Evolutionary conservation across 1,140 invertebrate genomes (phyloP), one percentile per base, ranked within the genome.

Genomic region (Thereuonema tuberculata): DNA sequence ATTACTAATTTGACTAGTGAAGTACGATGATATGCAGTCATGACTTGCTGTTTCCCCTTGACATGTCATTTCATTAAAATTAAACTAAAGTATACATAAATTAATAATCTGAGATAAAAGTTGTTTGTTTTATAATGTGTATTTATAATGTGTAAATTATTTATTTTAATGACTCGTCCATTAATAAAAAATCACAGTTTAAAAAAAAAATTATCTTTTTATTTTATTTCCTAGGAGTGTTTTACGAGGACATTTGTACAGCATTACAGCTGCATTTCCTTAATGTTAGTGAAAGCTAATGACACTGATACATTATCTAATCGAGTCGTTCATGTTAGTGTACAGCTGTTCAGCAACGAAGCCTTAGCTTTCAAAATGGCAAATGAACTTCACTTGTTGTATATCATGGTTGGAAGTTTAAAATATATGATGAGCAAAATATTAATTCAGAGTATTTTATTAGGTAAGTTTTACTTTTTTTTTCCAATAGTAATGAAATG

Each of bases 341-440:
- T 98, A 1, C 93, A 87, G 73, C 73, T 98, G 48, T 97, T 98
- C 74, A 93, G 88, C 63, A 96, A 97, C 71, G 90, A 97, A 75
- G 83, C 82, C 31, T 74, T 97, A 2, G 92, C 93, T 1, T 75
- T 88, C 21, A 80, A 85, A 67, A 95, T 97, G 85, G 88, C 91
- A 14, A 84, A 93, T 65, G 82, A 93, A 65, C 78, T 93, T 46
- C 86, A 90, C 67, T 76, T 98, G 26, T 77, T 98, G 21, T 89
- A 94, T 70, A 89, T 95, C 1, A 93, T 98, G 85, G 89, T 97
- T 53, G 83, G 93, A 25, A 91, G 89, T 65, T 78, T 98, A 12
- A 87, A 89, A 62, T 83, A 89, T 65, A 96, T 97, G 91, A 93
- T 97, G 84, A 83, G 82, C 65, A 86, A 87, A 70, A 92, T 93